phyloP scores from a whole-genome alignment of 2,888 invertebrate species.

The Drosophila anomalata region DNA sequence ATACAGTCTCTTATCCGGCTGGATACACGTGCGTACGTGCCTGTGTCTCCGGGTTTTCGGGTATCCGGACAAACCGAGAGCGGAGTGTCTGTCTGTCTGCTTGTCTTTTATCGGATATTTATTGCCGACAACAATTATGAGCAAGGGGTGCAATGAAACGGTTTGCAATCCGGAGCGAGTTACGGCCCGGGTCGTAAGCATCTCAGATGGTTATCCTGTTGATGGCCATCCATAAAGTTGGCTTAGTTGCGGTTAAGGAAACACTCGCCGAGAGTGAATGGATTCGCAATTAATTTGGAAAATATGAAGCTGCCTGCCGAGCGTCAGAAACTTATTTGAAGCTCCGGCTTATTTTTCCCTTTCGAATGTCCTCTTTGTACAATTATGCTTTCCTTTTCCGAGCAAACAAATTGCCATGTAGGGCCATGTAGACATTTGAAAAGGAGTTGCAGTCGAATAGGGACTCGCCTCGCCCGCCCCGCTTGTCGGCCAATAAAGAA shows the following conservation, averaged over 20 bases:
- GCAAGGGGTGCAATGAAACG: constrained; percentile 31
- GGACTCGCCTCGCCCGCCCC: not conserved
- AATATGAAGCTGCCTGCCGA: constrained; percentile 3
- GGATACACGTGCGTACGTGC: constrained; percentile 23
- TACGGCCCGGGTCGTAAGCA: constrained; percentile 15
- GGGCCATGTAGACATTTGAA: constrained; percentile 16
- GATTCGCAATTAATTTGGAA: constrained; percentile 14
- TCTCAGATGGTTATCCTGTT: constrained; percentile 32
- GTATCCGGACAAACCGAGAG: not conserved
- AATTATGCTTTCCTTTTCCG: constrained; percentile 62
- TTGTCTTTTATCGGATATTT: constrained; percentile 50
- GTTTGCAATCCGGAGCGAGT: constrained; percentile 24
- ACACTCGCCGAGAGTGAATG: constrained; percentile 13
- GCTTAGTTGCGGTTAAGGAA: constrained; percentile 22
- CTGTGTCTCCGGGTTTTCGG: constrained; percentile 18
- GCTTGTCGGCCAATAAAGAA: constrained; percentile 39
- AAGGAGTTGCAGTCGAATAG: constrained; percentile 27
- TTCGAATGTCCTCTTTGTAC: constrained; percentile 58
- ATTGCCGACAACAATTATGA: constrained; percentile 63
- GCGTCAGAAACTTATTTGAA: constrained; percentile 12
- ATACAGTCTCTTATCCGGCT: constrained; percentile 39
- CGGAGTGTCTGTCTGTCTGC: constrained; percentile 12
- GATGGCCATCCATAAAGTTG: constrained; percentile 31
- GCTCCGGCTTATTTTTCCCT: constrained; percentile 53
- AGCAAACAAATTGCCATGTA: constrained; percentile 50